These are phyloP conservation scores for Drosophila malerkotliana DNA, from an alignment of 1,140 invertebrate species.

Conservation along the genomic window DNA sequence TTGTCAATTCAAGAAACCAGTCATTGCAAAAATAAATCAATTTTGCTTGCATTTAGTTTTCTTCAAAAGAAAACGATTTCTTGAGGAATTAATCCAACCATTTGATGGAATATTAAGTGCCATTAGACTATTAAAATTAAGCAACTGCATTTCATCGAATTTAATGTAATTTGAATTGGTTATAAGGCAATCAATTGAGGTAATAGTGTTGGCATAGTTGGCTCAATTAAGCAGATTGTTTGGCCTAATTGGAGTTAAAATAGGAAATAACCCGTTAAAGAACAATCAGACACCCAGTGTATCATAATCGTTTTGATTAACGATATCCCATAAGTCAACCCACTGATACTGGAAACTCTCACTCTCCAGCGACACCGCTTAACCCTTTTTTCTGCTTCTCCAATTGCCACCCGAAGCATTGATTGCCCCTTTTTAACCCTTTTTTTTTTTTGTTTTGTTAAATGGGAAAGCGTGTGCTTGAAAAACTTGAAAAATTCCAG, in stretches of 20 bases:
- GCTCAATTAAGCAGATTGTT: constrained; percentile 8
- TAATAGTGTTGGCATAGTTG: constrained; percentile 12
- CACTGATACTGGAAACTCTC: constrained; percentile 17
- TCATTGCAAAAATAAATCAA: background rate
- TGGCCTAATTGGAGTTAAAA: constrained; percentile 8
- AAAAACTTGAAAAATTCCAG: constrained; percentile 42
- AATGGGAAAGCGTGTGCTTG: constrained; percentile 17
- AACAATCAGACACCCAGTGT: background rate
- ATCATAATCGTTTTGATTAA: constrained; percentile 45
- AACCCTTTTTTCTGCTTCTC: constrained; percentile 4
- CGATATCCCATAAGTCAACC: constrained; percentile 36
- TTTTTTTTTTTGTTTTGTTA: constrained; percentile 29
- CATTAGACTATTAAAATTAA: constrained; percentile 5
- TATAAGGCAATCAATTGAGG: constrained; percentile 12
- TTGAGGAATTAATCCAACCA: background rate
- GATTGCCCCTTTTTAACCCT: constrained; percentile 52
- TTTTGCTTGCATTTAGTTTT: background rate
- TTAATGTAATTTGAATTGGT: constrained; percentile 5
- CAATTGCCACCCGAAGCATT: constrained; percentile 44
- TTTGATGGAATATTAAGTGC: constrained; percentile 23
- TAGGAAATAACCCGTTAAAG: constrained; percentile 11
- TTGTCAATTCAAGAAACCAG: background rate
- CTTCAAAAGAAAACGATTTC: background rate
- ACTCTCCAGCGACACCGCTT: constrained; percentile 2
- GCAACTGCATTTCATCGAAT: constrained; percentile 14